phyloP scores from a whole-genome alignment of 2,888 invertebrate species.

The Yponomeuta sedellus region DNA sequence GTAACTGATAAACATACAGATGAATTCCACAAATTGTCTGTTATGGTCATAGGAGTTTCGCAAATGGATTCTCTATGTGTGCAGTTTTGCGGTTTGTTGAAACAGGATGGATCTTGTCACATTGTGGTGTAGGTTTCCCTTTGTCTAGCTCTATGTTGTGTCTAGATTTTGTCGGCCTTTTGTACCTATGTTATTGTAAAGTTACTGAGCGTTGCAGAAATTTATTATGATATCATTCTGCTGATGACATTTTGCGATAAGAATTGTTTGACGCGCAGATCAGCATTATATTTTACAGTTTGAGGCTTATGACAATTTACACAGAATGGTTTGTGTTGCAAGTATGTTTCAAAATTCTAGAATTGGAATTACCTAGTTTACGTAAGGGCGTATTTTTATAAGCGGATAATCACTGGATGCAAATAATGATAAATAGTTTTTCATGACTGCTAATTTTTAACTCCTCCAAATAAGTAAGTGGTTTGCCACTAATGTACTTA shows the following conservation, averaged over 20 bases:
- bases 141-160: neutral
- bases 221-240: slow-evolving; percentile 14
- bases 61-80: slow-evolving; percentile 2
- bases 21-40: slow-evolving; percentile 8
- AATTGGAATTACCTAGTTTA: no score
- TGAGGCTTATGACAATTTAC: no score
- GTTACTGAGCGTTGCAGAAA: neutral
- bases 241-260: slow-evolving; percentile 12
- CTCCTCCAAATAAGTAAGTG: no score
- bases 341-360: neutral
- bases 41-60: slow-evolving; percentile 4
- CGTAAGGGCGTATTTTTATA: no score
- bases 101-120: slow-evolving; percentile 12
- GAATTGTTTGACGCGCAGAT: neutral
- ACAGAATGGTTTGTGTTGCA: neutral
- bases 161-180: slow-evolving; percentile 11
- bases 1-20: neutral
- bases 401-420: no score
- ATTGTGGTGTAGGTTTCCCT: neutral
- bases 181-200: neutral
- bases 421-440: no score
- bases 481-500: no score
- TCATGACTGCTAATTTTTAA: no score
- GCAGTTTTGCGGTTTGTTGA: slow-evolving; percentile 1
- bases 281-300: neutral